Evolutionary conservation across 2,888 invertebrate species (phyloP).

Genomic region (Zygaena filipendulae): DNA sequence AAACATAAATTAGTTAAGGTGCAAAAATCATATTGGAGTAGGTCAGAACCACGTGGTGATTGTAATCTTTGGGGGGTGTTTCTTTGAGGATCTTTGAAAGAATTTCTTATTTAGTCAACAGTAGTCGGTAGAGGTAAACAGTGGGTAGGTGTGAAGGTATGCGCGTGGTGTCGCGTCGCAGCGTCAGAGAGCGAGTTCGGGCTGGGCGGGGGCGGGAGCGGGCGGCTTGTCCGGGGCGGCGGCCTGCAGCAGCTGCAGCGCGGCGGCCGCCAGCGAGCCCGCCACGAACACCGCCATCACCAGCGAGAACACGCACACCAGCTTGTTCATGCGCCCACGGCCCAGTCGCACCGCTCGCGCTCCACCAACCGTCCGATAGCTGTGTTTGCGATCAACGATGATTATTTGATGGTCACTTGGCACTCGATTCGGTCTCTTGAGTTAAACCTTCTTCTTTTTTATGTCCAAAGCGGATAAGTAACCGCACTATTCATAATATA

Average conservation of each 20-base stretch:
- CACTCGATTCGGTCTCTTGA: no score
- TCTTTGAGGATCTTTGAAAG: no score
- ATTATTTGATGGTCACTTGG: neutral
- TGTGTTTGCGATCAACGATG: no score
- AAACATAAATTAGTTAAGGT: no score
- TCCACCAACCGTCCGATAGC: conserved; percentile 3
- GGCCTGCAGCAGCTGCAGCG: conserved; percentile 29
- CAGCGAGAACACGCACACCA: conserved; percentile 30
- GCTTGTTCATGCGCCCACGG: conserved; percentile 29
- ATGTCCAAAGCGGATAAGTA: no score
- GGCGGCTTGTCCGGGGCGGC: conserved; percentile 2
- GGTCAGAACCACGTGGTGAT: no score
- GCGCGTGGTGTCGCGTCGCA: neutral
- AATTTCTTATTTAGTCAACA: no score
- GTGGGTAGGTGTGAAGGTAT: neutral
- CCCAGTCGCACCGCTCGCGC: conserved; percentile 11
- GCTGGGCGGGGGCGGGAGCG: neutral
- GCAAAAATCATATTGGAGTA: no score
- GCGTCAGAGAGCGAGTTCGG: no score
- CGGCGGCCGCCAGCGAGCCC: conserved; percentile 25
- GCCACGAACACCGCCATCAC: conserved; percentile 37
- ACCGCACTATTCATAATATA: no score
- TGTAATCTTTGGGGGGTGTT: no score
- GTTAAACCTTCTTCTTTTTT: no score
- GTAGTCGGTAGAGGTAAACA: neutral